Evolutionary conservation across 2,888 invertebrate species (phyloP).

Genomic region (Panzeria rudis): DNA sequence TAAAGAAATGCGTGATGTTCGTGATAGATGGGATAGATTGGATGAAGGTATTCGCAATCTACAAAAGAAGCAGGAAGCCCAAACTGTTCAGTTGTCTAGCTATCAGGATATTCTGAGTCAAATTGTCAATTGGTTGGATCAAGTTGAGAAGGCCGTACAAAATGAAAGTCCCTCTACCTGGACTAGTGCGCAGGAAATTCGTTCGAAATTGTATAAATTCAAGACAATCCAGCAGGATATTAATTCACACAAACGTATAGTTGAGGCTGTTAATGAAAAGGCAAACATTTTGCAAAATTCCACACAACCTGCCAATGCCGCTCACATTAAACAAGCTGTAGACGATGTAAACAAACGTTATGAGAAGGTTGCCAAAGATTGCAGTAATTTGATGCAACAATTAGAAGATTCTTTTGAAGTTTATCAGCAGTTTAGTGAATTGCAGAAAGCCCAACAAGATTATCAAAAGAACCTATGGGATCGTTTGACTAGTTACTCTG

Average conservation of each 20-base stretch:
- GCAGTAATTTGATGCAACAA: slow-evolving; percentile 88
- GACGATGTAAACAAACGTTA: slow-evolving; percentile 91
- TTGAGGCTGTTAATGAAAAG: slow-evolving; percentile 95
- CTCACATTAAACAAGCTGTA: slow-evolving; percentile 88
- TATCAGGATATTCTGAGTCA: slow-evolving; percentile 94
- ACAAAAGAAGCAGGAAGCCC: slow-evolving; percentile 93
- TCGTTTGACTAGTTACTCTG: slow-evolving; percentile 91
- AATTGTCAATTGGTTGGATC: slow-evolving; percentile 92
- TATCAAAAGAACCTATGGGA: slow-evolving; percentile 96
- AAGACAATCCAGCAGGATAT: slow-evolving; percentile 96
- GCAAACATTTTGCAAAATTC: slow-evolving; percentile 88
- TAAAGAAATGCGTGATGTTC: slow-evolving; percentile 91
- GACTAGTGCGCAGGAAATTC: slow-evolving; percentile 92
- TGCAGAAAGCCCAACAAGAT: slow-evolving; percentile 94
- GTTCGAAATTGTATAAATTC: slow-evolving; percentile 92
- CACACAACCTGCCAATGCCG: slow-evolving; percentile 80
- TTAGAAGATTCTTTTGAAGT: slow-evolving; percentile 91
- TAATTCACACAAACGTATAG: slow-evolving; percentile 93
- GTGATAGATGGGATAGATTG: slow-evolving; percentile 94
- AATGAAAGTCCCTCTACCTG: slow-evolving; percentile 89
- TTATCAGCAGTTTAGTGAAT: slow-evolving; percentile 93
- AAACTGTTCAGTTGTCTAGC: slow-evolving; percentile 91
- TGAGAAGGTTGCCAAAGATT: slow-evolving; percentile 87
- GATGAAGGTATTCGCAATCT: slow-evolving; percentile 92
- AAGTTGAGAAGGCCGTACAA: slow-evolving; percentile 91